Evolutionary conservation across 1,140 invertebrate genomes (phyloP).

Genomic region (Wasmannia auropunctata): DNA sequence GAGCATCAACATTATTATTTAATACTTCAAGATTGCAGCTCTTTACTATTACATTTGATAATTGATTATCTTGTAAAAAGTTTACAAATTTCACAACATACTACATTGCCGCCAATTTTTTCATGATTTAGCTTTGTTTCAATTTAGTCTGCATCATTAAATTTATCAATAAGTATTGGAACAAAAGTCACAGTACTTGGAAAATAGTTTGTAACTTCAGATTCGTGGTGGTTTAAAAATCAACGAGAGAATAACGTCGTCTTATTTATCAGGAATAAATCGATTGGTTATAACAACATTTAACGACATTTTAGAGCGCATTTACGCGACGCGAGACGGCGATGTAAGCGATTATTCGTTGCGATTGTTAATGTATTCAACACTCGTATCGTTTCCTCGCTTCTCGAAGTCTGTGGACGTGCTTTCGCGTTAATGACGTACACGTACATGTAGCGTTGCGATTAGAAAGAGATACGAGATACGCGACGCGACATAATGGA

Average conservation of each 20-base stretch:
- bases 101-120: neutral
- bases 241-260: conserved; percentile 70
- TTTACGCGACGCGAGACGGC: neutral
- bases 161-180: conserved; percentile 51
- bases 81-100: neutral
- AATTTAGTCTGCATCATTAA: neutral
- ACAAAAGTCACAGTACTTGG: conserved; percentile 70
- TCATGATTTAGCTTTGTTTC: neutral
- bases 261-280: conserved; percentile 64
- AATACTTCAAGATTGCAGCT: neutral
- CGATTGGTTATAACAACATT: conserved; percentile 65
- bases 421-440: conserved; percentile 40
- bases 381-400: conserved; percentile 33
- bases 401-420: conserved; percentile 36
- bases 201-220: neutral
- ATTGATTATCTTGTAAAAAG: neutral
- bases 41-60: neutral
- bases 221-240: conserved; percentile 68
- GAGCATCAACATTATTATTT: conserved; percentile 5
- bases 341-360: conserved; percentile 9
- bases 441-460: neutral
- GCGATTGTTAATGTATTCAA: conserved; percentile 12
- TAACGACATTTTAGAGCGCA: conserved; percentile 28
- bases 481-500: conserved; percentile 30
- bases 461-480: conserved; percentile 11